Conservation (phyloP, 1,140 invertebrate genomes). For the Luehdorfia chinensis region DNA sequence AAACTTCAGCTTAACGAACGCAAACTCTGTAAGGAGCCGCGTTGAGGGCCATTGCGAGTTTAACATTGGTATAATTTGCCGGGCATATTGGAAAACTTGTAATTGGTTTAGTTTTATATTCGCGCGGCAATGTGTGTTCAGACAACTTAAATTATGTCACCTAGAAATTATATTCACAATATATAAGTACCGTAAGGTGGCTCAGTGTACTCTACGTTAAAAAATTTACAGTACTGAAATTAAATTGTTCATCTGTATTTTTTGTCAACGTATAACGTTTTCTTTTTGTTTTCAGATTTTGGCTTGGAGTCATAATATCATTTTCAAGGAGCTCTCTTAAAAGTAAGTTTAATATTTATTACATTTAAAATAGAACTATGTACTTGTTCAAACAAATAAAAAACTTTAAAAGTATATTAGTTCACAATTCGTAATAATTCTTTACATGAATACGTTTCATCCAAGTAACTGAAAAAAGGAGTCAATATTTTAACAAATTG, state of each 20-base stretch:
- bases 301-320: slow-evolving; percentile 68
- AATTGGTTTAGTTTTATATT: slow-evolving; percentile 74
- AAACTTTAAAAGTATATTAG: no score
- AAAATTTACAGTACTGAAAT: no score
- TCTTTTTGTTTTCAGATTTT: slow-evolving; percentile 61
- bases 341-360: slow-evolving; percentile 47
- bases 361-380: not conserved
- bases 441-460: no score
- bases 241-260: no score
- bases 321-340: slow-evolving; percentile 60
- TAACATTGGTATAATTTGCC: slow-evolving; percentile 67
- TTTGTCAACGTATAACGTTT: not conserved
- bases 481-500: no score
- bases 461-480: no score
- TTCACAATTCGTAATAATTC: no score
- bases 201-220: no score
- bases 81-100: slow-evolving; percentile 73
- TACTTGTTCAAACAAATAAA: no score
- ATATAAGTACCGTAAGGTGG: no score
- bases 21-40: slow-evolving; percentile 44
- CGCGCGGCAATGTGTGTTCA: slow-evolving; percentile 48
- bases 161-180: slow-evolving; percentile 29
- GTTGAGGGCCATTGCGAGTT: slow-evolving; percentile 53
- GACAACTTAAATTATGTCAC: slow-evolving; percentile 58
- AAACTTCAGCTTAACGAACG: slow-evolving; percentile 41